These are phyloP conservation scores for Neodiprion virginianus DNA, from an alignment of 1,140 invertebrate genomes.

Conservation along the genomic window DNA sequence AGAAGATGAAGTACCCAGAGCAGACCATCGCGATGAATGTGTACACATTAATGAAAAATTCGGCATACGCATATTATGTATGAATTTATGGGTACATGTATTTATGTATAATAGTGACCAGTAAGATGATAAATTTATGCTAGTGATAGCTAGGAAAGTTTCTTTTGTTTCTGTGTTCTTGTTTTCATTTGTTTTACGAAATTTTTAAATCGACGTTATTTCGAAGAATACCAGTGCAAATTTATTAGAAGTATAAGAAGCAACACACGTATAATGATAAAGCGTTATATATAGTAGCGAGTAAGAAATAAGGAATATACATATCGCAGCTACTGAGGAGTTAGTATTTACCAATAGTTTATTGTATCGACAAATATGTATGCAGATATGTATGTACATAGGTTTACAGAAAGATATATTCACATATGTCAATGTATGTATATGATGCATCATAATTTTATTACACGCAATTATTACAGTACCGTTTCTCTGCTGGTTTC, in stretches of 20 bases:
- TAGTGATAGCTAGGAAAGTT: constrained; percentile 44
- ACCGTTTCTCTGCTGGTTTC: no score
- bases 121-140: constrained; percentile 40
- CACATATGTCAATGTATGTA: no score
- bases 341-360: constrained; percentile 16
- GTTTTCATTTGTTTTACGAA: neutral
- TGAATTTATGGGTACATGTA: neutral
- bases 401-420: no score
- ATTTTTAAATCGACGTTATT: neutral
- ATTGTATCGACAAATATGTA: no score
- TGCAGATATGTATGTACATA: no score
- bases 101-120: constrained; percentile 38
- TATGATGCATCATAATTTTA: no score
- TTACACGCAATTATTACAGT: no score
- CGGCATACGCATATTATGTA: neutral
- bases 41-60: no score
- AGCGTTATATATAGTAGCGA: neutral
- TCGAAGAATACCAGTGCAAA: constrained; percentile 33
- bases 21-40: no score
- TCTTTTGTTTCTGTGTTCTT: constrained; percentile 6
- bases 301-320: constrained; percentile 18
- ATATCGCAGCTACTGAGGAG: constrained; percentile 15
- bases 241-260: neutral
- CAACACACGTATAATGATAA: constrained; percentile 11
- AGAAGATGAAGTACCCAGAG: neutral